Evolutionary conservation across 37 sponge, comb jelly and placozoan species (phyloP).

Genomic region (Aplysina aerophoba): DNA sequence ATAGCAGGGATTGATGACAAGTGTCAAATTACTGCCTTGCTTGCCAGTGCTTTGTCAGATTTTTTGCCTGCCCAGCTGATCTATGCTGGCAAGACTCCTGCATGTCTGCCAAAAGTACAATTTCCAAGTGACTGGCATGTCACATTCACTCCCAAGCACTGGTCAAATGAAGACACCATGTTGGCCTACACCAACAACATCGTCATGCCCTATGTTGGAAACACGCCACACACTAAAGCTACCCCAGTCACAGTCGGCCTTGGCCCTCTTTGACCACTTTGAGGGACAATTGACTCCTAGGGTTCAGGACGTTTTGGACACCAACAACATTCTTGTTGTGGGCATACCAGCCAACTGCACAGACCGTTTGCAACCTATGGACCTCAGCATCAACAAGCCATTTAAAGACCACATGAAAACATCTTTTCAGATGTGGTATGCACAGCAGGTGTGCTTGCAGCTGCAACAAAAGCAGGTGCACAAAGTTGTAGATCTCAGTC

Average conservation of each 20-base stretch:
- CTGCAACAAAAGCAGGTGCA: slow-evolving; percentile 16
- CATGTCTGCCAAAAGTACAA: slow-evolving; percentile 29
- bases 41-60: slow-evolving; percentile 47
- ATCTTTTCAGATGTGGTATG: slow-evolving; percentile 19
- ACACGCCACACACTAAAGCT: neutral
- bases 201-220: slow-evolving; percentile 1
- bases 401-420: slow-evolving; percentile 23
- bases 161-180: slow-evolving; percentile 37
- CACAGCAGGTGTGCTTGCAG: slow-evolving; percentile 28
- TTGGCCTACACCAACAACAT: neutral
- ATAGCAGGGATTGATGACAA: slow-evolving; percentile 35
- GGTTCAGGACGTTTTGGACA: slow-evolving; percentile 24
- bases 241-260: neutral
- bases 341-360: slow-evolving; percentile 30
- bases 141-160: slow-evolving; percentile 42
- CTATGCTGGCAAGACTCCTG: slow-evolving; percentile 48
- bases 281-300: slow-evolving; percentile 25
- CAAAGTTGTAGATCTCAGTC: slow-evolving; percentile 13
- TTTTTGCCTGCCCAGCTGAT: slow-evolving; percentile 46
- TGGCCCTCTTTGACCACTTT: slow-evolving; percentile 4
- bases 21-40: slow-evolving; percentile 40
- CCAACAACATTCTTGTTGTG: slow-evolving; percentile 4
- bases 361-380: slow-evolving; percentile 30
- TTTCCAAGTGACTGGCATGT: slow-evolving; percentile 47
- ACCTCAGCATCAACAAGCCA: slow-evolving; percentile 27